These are phyloP conservation scores for Craniophora ligustri DNA, from an alignment of 2,888 invertebrate species.

Conservation along the genomic window DNA sequence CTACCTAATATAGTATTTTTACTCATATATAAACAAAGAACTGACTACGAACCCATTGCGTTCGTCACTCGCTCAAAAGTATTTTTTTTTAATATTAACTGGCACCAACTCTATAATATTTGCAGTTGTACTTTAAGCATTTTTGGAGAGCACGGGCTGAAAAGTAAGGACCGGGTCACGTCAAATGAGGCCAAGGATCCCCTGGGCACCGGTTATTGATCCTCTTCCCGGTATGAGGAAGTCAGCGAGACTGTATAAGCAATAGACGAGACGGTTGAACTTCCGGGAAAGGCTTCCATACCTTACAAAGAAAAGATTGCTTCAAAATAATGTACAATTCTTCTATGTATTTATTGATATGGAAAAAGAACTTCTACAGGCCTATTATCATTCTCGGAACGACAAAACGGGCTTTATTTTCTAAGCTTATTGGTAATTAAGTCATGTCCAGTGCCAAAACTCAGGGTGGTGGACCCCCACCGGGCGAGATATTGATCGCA, in stretches of 20 bases:
- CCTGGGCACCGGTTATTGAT: constrained; percentile 59
- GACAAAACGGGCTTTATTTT: constrained; percentile 24
- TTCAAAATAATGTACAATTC: neutral
- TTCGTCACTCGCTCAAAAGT: neutral
- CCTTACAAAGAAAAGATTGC: constrained; percentile 6
- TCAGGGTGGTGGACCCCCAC: constrained; percentile 42
- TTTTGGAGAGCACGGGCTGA: constrained; percentile 52
- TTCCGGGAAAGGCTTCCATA: neutral
- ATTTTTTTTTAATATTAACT: constrained; percentile 5
- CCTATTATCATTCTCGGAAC: constrained; percentile 1
- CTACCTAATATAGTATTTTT: too few relatives aligned
- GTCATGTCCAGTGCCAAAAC: constrained; percentile 48
- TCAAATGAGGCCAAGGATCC: constrained; percentile 74
- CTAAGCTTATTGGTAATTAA: constrained; percentile 40
- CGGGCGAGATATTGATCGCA: constrained; percentile 52
- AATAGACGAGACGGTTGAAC: constrained; percentile 13
- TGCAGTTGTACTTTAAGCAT: constrained; percentile 22
- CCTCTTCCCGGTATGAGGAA: constrained; percentile 39
- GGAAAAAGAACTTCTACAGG: neutral
- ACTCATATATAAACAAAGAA: neutral
- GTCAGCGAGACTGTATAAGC: constrained; percentile 4
- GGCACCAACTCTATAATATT: constrained; percentile 10
- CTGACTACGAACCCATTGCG: too few relatives aligned
- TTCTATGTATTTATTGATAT: neutral
- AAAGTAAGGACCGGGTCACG: constrained; percentile 71